Evolutionary conservation across 2,888 invertebrate species (phyloP), one percentile per base, ranked within the genome.

Genomic region (Pseudococcus viburni): DNA sequence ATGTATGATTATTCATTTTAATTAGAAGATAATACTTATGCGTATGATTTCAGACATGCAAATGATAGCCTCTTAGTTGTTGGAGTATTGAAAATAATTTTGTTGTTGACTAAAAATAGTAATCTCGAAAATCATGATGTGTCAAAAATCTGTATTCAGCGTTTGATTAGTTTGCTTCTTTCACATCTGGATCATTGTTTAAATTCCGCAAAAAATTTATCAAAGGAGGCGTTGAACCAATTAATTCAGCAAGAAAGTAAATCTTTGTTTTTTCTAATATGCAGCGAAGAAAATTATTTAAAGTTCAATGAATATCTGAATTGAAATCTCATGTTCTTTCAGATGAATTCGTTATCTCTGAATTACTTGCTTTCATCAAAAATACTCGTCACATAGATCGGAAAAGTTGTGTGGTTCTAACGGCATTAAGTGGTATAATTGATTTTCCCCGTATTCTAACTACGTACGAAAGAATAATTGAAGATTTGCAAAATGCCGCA

Each of bases 181-280:
- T 91, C 92, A 0, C 94, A 94, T 90, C 91, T 95, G 83, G 94
- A 95, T 85, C 94, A 94, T 91, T 93, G 93, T 90, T 93, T 94
- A 91, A 95, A 95, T 90, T 94, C 94, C 89, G 94, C 95, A 39
- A 91, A 94, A 0, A 94, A 94, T 90, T 91, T 94, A 86, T 92
- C 94, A 0, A 93, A 93, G 33, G 93, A 93, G 89, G 91, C 93
- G 39, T 91, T 94, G 89, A 91, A 91, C 4, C 92, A 93, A 90
- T 90, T 93, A 15, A 91, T 93, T 39, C 91, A 91, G 64, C 90
- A 92, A 6, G 92, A 92, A 26, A 90, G 91, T 22, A 7, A 42
- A 5, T 42, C 9, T 5, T n/a, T n/a, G n/a, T n/a, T n/a, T 42
- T 8, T 42, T 42, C 26, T 3, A 33, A 2, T 33, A 3, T 33